Evolutionary conservation across 2,113 vertebrate genomes (phyloP).

Genomic region (Xenopus laevis): DNA sequence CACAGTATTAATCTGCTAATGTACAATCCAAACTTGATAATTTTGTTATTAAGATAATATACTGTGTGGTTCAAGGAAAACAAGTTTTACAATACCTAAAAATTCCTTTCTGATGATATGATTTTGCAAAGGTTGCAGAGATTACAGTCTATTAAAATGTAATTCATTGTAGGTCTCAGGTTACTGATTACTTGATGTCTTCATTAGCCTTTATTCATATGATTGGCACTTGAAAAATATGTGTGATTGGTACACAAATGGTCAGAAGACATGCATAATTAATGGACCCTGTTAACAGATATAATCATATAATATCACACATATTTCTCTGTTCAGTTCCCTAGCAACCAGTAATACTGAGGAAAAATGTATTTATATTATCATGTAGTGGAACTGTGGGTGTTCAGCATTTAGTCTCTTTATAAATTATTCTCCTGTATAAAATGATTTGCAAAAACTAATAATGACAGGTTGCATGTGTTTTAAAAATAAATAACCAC

Average conservation of each 20-base stretch:
- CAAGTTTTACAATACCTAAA: slow-evolving; percentile 15
- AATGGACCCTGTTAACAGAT: slow-evolving; percentile 36
- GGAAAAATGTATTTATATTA: slow-evolving; percentile 36
- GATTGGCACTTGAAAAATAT: slow-evolving; percentile 44
- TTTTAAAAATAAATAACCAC: slow-evolving; percentile 14
- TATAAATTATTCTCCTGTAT: slow-evolving; percentile 24
- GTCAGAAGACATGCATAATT: slow-evolving; percentile 30
- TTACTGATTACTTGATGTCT: slow-evolving; percentile 47
- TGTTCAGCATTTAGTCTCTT: slow-evolving; percentile 29
- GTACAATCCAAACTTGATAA: slow-evolving; percentile 14
- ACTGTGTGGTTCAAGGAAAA: slow-evolving; percentile 27
- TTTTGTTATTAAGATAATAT: slow-evolving; percentile 28
- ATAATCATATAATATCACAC: slow-evolving; percentile 36
- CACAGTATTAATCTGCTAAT: slow-evolving; percentile 16
- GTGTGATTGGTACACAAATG: slow-evolving; percentile 37
- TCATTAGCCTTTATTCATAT: slow-evolving; percentile 46
- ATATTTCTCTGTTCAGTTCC: slow-evolving; percentile 39
- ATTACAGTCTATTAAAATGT: slow-evolving; percentile 44
- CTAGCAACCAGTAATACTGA: slow-evolving; percentile 30
- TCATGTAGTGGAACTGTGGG: slow-evolving; percentile 30
- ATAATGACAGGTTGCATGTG: slow-evolving; percentile 14
- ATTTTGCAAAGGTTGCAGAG: slow-evolving; percentile 42
- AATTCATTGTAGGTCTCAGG: slow-evolving; percentile 44
- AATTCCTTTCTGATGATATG: slow-evolving; percentile 41
- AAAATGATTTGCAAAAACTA: slow-evolving; percentile 18